Base-by-base conservation (phyloP, 2,797 vertebrate genomes). In the Phoxinus dragarum region DNA sequence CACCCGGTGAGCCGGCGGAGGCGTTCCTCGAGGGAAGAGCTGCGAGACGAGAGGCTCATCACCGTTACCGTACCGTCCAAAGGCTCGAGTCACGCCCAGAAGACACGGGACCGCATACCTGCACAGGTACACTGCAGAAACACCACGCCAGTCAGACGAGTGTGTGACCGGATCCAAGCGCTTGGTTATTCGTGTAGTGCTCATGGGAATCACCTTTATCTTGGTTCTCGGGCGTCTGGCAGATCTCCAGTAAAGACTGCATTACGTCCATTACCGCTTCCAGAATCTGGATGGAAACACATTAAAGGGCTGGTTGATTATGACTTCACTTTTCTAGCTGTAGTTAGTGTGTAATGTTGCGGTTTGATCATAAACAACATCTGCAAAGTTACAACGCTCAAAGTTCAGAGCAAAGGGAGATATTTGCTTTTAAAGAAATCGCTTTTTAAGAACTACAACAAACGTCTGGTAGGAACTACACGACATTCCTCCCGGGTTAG, bases 31-130 rank as follows among this genome's bases (percentile, higher is more conserved):
- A 16, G 98, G 97, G 84, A 99, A 99, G 69, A 99, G 94, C 92
- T 97, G 97, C 19, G 98, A 98, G 88, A 99, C 92, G 21, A 99
- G 95, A 56, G 97, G 94, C 86, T 98, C 98, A 1, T 97, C 96
- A 0, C 95, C 96, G 92, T 95, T 96, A 94, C 98, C 98, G 89
- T 97, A 98, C 86, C 98, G 97, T 73, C 98, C 98, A 80, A 99
- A 99, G 0, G 98, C 98, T 86, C 98, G 94, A 16, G 95, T 95
- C 89, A 98, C 96, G 82, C 98, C 98, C 5, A 99, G 94, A 68
- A 99, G 93, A 92, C 96, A 96, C 1, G 98, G 98, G 23, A 98
- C 93, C 0, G 95, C 92, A 3, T 97, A 97, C 90, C 95, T 97
- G 95, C 98, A 99, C 79, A 99, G 94, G 92, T 97, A 97, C 56